Evolutionary conservation across 2,888 invertebrate genomes (phyloP), one percentile per base, ranked within the genome.

Genomic region (Macaria notata): DNA sequence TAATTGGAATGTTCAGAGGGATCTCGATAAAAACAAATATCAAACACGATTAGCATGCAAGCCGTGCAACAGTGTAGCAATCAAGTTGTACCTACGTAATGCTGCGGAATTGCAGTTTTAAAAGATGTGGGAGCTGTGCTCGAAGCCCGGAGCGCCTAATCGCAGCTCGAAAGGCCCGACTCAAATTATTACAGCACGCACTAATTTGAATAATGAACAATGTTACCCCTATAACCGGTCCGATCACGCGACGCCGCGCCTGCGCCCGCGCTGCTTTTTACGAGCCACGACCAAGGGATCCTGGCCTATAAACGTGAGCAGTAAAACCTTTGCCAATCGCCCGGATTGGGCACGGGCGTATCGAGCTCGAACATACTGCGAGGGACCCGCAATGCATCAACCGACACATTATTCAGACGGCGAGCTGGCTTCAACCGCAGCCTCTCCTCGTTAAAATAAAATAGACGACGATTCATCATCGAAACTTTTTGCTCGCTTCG

Each of bases 131-230:
- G 45, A 43, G 46, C 45, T 31, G 46, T 9, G 59, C 56, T 57
- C 65, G 62, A 65, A 59, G 68, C 66, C 64, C 65, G 59, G 62
- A 64, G 65, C 68, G 66, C 63, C 78, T 80, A 79, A 81, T 77
- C 76, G 71, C 73, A 57, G 74, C 68, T 73, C 69, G 72, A 81
- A 78, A 71, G 76, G 79, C 76, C 76, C 75, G 79, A 70, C 74
- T 82, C 80, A 79, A 85, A 84, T 84, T 83, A 84, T 83, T 86
- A 80, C 84, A 86, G 78, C 85, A 83, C 81, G 84, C 81, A 84
- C 83, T 86, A 86, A 88, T 88, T 88, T 88, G 83, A 88, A 88
- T 88, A 88, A 88, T 86, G 88, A 84, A 88, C 84, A 84, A 84
- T 86, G 86, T 86, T 83, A 81, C 80, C 81, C 75, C 68, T 62